Evolutionary conservation across 2,797 vertebrate genomes (phyloP).

Genomic region (Myotis planiceps): DNA sequence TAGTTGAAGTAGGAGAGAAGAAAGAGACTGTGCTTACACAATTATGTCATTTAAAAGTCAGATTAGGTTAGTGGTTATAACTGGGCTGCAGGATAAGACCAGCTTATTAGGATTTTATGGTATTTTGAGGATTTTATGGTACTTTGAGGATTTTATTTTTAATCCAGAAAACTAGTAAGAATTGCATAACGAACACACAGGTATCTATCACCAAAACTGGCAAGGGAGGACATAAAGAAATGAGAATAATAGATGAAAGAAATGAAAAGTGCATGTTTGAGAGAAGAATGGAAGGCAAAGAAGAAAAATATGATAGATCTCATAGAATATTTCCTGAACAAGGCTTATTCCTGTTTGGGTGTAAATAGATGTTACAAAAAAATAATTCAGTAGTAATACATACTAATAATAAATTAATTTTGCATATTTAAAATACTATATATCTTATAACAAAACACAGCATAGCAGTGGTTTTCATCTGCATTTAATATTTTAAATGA

Average conservation of each 20-base stretch:
- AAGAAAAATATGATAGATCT: not conserved
- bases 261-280: not conserved
- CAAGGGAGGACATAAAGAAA: not conserved
- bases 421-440: not conserved
- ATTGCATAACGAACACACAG: not conserved
- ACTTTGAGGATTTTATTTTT: slow-evolving; percentile 4
- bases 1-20: not conserved
- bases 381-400: not conserved
- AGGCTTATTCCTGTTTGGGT: not conserved
- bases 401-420: not conserved
- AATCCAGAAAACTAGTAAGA: not conserved
- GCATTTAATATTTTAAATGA: slow-evolving; percentile 59
- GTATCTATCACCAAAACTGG: not conserved
- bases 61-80: not conserved
- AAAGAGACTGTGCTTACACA: not conserved
- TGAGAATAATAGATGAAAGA: not conserved
- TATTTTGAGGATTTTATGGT: not conserved
- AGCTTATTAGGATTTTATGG: not conserved
- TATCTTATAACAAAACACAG: slow-evolving; percentile 17
- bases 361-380: not conserved
- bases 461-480: not conserved
- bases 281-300: not conserved
- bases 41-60: not conserved
- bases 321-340: not conserved
- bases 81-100: not conserved